These are phyloP conservation scores for Delia radicum DNA, from an alignment of 1,140 invertebrate genomes.

Conservation along the genomic window DNA sequence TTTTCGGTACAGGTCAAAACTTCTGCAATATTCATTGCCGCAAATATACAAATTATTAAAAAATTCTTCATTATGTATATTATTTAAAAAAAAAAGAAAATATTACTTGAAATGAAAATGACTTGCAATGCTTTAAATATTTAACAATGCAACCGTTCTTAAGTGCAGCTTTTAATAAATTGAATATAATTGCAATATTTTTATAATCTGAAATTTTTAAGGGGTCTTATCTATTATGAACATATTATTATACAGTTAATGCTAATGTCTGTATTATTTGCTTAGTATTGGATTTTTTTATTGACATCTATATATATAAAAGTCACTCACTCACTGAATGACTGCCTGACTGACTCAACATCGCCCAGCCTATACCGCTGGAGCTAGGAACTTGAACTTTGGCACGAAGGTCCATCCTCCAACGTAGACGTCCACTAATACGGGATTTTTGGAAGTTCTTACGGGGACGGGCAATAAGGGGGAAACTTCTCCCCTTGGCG, in stretches of 20 bases:
- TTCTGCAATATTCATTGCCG: background rate
- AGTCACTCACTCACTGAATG: background rate
- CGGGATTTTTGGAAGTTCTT: too few relatives aligned
- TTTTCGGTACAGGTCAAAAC: slow-evolving; percentile 36
- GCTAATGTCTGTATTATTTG: background rate
- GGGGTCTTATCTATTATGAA: background rate
- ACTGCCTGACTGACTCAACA: too few relatives aligned
- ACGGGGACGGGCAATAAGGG: too few relatives aligned
- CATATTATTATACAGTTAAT: background rate
- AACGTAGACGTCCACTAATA: too few relatives aligned
- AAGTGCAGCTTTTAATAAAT: background rate
- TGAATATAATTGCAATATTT: background rate
- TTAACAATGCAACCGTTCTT: slow-evolving; percentile 2
- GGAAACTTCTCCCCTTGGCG: too few relatives aligned
- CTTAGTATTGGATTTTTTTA: background rate
- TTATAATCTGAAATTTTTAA: background rate
- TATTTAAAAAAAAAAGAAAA: background rate
- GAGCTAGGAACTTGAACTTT: too few relatives aligned
- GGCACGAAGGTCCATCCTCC: too few relatives aligned
- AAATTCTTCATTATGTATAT: background rate
- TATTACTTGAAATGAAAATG: background rate
- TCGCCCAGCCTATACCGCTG: too few relatives aligned
- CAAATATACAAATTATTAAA: background rate
- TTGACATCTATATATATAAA: background rate
- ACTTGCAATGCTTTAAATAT: background rate